Percentiles rank a stretch among this genome's conserved stretches.
Conservation (phyloP, 1,140 invertebrate genomes). For the Drosophila santomea region DNA sequence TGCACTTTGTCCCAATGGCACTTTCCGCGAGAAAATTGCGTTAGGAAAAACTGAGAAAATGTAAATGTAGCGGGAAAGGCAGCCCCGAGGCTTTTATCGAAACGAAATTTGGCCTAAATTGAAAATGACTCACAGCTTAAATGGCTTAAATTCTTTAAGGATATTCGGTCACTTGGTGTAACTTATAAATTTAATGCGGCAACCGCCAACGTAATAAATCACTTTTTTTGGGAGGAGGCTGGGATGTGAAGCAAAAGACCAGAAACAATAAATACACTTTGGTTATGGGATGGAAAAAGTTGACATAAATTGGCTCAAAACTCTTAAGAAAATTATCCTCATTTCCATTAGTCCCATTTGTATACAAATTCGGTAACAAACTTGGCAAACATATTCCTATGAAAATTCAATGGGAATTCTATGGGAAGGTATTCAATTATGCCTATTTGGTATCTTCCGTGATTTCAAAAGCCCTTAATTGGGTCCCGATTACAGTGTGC, state of each 20-base stretch:
- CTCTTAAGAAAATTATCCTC: not conserved
- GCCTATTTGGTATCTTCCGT: not conserved
- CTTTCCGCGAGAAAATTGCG: conserved; percentile 49
- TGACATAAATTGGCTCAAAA: not conserved
- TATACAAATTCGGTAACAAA: not conserved
- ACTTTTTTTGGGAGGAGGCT: not conserved
- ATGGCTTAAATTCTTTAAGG: conserved; percentile 44
- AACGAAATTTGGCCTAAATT: conserved; percentile 67
- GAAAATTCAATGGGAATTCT: not conserved
- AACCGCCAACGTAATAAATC: conserved; percentile 20
- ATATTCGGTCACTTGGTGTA: conserved; percentile 15
- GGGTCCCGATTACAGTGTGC: too few relatives aligned
- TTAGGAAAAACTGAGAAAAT: conserved; percentile 42
- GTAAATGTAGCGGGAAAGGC: conserved; percentile 39
- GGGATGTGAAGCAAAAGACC: not conserved
- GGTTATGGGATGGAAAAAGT: not conserved
- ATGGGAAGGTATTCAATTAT: not conserved
- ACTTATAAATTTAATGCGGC: conserved; percentile 31
- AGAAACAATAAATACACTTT: conserved; percentile 15
- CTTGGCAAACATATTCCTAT: not conserved
- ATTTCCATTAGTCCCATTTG: not conserved
- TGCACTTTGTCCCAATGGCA: conserved; percentile 54
- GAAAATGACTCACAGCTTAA: conserved; percentile 59
- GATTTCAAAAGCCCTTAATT: not conserved
- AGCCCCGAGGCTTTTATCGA: conserved; percentile 63